Conservation (phyloP, 2,797 vertebrate genomes). For the Mus minutoides region DNA sequence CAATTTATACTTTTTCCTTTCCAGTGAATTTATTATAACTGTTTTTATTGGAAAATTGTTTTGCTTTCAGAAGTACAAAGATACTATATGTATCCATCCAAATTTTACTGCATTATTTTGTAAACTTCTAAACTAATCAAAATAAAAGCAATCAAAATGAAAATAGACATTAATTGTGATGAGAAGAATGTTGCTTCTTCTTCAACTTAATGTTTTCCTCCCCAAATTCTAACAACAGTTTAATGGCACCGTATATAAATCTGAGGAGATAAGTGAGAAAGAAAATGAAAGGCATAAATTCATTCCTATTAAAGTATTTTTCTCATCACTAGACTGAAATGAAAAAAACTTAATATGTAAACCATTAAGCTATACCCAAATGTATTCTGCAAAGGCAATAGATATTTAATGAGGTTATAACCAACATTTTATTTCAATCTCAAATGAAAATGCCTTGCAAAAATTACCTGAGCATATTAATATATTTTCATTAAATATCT, state of each 20-base stretch:
- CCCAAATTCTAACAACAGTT: slow-evolving; percentile 79
- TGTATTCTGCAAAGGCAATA: slow-evolving; percentile 76
- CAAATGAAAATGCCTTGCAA: slow-evolving; percentile 79
- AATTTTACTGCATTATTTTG: slow-evolving; percentile 65
- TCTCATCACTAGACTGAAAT: slow-evolving; percentile 83
- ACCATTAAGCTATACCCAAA: slow-evolving; percentile 83
- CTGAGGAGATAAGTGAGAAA: slow-evolving; percentile 70
- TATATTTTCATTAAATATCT: slow-evolving; percentile 82
- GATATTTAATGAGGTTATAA: slow-evolving; percentile 72
- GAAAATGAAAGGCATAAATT: slow-evolving; percentile 86
- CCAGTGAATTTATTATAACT: slow-evolving; percentile 69
- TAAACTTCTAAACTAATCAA: slow-evolving; percentile 81
- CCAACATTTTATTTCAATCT: slow-evolving; percentile 81
- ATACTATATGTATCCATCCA: slow-evolving; percentile 67
- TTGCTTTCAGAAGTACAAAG: slow-evolving; percentile 61
- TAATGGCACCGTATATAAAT: slow-evolving; percentile 79
- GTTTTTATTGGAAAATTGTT: slow-evolving; percentile 55
- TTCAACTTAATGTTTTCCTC: slow-evolving; percentile 72
- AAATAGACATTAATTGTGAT: slow-evolving; percentile 81
- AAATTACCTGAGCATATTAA: slow-evolving; percentile 78
- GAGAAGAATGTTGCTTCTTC: slow-evolving; percentile 67
- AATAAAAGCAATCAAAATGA: slow-evolving; percentile 74
- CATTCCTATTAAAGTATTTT: slow-evolving; percentile 85
- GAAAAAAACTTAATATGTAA: slow-evolving; percentile 86
- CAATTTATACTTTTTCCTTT: slow-evolving; percentile 31